Percentiles rank a stretch among this genome's conserved stretches.
Conservation (phyloP, 64 coral and sea anemone species). For the Pocillopora verrucosa region DNA sequence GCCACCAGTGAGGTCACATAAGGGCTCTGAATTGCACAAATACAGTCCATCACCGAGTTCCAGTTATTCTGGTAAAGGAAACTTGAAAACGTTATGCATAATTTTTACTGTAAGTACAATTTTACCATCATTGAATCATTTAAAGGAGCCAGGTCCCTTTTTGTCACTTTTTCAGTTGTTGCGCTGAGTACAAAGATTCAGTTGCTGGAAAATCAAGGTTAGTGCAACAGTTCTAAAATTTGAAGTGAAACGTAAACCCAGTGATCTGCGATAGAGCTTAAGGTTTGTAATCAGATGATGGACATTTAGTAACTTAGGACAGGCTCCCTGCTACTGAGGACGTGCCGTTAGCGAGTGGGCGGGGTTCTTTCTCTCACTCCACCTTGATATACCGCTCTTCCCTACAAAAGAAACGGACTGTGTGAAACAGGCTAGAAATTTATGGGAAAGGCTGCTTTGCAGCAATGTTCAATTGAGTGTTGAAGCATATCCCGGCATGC, state of each 20-base stretch:
- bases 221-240: background rate
- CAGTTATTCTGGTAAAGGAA: conserved; percentile 22
- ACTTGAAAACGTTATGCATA: background rate
- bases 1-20: background rate
- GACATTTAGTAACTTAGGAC: background rate
- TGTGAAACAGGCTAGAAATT: too few species aligned
- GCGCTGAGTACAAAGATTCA: conserved; percentile 72
- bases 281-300: background rate
- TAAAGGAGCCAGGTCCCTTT: too few species aligned
- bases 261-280: background rate
- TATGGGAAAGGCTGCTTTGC: too few species aligned
- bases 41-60: conserved; percentile 26
- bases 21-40: conserved; percentile 1
- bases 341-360: too few species aligned
- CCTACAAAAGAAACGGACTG: too few species aligned
- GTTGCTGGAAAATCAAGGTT: conserved; percentile 86
- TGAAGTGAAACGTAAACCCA: background rate
- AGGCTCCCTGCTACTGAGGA: too few species aligned
- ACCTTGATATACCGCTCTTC: too few species aligned
- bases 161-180: conserved; percentile 29
- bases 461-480: too few species aligned
- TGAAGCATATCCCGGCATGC: too few species aligned
- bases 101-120: background rate
- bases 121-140: background rate
- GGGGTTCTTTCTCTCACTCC: too few species aligned